These are phyloP conservation scores for Fukomys damarensis DNA, from an alignment of 2,113 vertebrate species.

Conservation along the genomic window DNA sequence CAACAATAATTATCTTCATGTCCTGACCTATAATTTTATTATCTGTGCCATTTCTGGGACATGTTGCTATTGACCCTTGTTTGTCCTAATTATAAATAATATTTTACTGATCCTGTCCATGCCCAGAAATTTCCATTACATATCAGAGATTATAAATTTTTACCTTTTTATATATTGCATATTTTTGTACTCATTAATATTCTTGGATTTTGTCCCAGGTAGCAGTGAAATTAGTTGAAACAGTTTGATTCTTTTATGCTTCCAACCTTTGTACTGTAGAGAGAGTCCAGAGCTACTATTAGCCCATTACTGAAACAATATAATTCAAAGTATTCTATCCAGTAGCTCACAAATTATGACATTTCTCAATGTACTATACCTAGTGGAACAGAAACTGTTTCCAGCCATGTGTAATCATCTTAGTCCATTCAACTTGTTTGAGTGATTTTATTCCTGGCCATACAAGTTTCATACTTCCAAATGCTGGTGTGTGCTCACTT, in stretches of 20 bases:
- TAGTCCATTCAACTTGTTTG: neutral
- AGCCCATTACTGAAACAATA: neutral
- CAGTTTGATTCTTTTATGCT: neutral
- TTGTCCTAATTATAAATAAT: neutral
- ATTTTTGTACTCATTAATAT: neutral
- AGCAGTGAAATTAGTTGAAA: neutral
- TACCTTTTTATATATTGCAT: neutral
- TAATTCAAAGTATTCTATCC: neutral
- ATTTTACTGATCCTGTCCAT: neutral
- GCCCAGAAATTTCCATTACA: neutral
- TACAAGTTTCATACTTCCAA: neutral
- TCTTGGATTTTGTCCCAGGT: neutral
- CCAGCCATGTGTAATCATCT: neutral
- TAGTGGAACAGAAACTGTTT: neutral
- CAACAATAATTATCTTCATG: neutral
- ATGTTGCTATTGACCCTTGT: neutral
- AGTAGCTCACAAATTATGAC: neutral
- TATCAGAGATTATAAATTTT: neutral
- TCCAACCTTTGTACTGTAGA: conserved; percentile 2
- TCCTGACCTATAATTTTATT: neutral
- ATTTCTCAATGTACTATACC: neutral
- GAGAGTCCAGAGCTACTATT: neutral
- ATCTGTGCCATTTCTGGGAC: neutral
- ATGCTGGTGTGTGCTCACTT: neutral
- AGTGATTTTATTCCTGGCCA: neutral